phyloP scores from a whole-genome alignment of 2,797 vertebrate species.

The Momotus momota region DNA sequence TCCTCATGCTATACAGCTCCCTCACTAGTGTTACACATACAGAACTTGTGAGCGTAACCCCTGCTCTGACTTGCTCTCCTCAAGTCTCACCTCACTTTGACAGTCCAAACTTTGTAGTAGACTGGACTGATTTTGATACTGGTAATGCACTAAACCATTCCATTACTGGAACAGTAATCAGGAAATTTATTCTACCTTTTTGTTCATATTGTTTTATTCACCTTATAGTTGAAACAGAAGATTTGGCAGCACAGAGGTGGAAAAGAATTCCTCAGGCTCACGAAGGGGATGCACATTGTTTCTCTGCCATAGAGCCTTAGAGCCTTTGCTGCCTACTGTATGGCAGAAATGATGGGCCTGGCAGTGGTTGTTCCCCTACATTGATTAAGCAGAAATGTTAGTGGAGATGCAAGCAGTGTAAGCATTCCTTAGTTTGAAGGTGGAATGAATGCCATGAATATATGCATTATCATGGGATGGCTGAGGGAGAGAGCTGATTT shows the following conservation, averaged over 20 bases:
- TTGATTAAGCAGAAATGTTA: not conserved
- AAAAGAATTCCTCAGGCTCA: not conserved
- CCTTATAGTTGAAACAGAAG: not conserved
- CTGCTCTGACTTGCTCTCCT: not conserved
- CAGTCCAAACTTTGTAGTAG: not conserved
- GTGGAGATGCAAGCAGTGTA: not conserved
- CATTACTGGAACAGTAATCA: not conserved
- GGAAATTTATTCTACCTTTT: not conserved
- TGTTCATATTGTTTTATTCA: not conserved
- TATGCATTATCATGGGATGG: not conserved
- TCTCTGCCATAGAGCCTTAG: not conserved
- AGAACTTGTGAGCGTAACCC: not conserved
- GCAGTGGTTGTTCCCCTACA: not conserved
- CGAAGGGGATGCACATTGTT: fast-evolving
- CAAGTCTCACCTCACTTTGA: not conserved
- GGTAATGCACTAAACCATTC: not conserved
- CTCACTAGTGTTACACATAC: not conserved
- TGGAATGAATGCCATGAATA: not conserved
- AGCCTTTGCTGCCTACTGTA: not conserved
- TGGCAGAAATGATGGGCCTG: not conserved
- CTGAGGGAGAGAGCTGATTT: not conserved
- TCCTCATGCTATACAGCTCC: not conserved
- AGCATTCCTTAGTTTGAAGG: not conserved
- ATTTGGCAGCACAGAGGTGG: not conserved
- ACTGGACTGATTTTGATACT: not conserved